These are phyloP conservation scores for Pomphorhynchus laevis DNA, from an alignment of 1,140 invertebrate species.

Conservation along the genomic window DNA sequence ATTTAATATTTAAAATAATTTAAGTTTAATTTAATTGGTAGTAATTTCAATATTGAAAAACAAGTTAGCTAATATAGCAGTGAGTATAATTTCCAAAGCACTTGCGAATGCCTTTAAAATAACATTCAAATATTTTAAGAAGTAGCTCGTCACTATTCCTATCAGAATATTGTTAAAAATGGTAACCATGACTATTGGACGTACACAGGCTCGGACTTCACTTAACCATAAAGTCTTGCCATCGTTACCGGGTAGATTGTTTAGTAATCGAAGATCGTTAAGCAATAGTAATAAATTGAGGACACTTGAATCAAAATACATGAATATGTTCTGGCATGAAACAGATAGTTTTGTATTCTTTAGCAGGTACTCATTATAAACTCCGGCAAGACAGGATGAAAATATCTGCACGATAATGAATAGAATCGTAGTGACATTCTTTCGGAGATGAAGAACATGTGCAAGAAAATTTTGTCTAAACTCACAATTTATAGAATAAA, in stretches of 20 bases:
- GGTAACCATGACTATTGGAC: conserved; percentile 36
- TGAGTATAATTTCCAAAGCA: conserved; percentile 56
- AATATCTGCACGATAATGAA: conserved; percentile 34
- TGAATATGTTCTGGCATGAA: conserved; percentile 66
- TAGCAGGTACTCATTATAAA: conserved; percentile 70
- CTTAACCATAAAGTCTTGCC: neutral
- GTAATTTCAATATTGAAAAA: too few relatives aligned
- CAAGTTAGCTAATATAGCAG: conserved; percentile 47
- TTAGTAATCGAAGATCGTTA: too few relatives aligned
- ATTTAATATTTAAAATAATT: too few relatives aligned
- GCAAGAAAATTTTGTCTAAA: too few relatives aligned
- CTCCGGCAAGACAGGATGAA: conserved; percentile 61
- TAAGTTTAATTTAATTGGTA: too few relatives aligned
- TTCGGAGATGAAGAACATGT: too few relatives aligned
- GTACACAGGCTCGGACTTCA: conserved; percentile 20
- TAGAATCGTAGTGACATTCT: too few relatives aligned
- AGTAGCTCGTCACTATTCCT: conserved; percentile 65
- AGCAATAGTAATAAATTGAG: conserved; percentile 38
- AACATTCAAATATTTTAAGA: conserved; percentile 58
- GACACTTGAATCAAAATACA: conserved; percentile 67
- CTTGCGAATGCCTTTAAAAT: conserved; percentile 80
- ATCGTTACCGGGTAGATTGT: neutral
- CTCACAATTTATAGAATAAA: too few relatives aligned
- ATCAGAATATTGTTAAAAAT: conserved; percentile 54
- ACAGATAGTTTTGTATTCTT: conserved; percentile 46